phyloP scores from a whole-genome alignment of 2,113 vertebrate species.

The Xiphophorus maculatus region DNA sequence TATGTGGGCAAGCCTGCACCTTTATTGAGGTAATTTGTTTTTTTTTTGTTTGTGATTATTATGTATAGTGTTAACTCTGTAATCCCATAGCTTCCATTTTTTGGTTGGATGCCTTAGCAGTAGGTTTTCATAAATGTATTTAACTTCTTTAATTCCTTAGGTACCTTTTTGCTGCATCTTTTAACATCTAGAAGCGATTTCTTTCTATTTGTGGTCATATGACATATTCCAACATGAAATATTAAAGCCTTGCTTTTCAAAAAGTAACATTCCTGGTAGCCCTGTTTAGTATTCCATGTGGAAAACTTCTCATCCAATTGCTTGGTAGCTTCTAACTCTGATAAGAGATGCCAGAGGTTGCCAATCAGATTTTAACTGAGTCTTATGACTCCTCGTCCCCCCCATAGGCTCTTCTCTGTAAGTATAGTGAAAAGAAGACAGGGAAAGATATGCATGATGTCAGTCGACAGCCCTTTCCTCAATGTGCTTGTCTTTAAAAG shows the following conservation, averaged over 20 bases:
- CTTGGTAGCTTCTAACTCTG: not conserved
- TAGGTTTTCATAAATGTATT: no score
- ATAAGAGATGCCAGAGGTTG: not conserved
- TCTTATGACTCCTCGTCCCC: not conserved
- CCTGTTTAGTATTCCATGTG: not conserved
- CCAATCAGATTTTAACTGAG: constrained; percentile 6
- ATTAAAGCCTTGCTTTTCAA: not conserved
- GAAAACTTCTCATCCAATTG: not conserved
- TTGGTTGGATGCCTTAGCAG: not conserved
- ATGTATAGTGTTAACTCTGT: not conserved
- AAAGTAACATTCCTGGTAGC: not conserved
- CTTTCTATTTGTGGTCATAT: not conserved
- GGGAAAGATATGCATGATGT: constrained; percentile 21
- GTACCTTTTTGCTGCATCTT: not conserved
- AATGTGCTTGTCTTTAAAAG: constrained; percentile 40
- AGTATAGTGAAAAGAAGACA: constrained; percentile 12
- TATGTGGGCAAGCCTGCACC: no score
- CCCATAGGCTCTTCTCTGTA: not conserved
- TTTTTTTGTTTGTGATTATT: not conserved
- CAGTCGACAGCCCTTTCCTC: constrained; percentile 23
- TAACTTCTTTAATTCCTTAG: no score
- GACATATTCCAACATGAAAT: not conserved
- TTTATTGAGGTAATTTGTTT: no score
- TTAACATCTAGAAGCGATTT: not conserved
- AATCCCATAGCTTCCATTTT: not conserved